These are phyloP conservation scores for Columbina picui DNA, from an alignment of 2,113 vertebrate genomes.

Conservation along the genomic window DNA sequence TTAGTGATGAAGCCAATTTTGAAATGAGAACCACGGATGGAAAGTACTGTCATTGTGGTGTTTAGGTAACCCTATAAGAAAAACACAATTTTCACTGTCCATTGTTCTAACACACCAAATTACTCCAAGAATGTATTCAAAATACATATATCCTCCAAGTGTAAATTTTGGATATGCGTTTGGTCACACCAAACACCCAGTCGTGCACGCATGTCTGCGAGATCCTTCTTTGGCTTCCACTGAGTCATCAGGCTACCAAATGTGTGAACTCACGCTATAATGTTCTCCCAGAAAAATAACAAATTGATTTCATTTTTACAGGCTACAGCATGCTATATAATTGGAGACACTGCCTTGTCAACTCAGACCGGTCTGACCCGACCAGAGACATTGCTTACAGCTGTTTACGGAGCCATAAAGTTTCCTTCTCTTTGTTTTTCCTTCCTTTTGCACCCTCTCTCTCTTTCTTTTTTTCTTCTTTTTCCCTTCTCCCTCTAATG, in stretches of 20 bases:
- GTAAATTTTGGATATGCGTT: not conserved
- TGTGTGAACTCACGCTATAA: conserved; percentile 62
- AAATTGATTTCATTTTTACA: conserved; percentile 78
- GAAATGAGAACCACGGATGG: not conserved
- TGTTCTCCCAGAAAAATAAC: conserved; percentile 71
- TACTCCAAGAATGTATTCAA: too few relatives aligned
- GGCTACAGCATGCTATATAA: conserved; percentile 75
- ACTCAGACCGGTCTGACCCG: conserved; percentile 76
- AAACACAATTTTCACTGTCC: not conserved
- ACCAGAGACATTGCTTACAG: conserved; percentile 76
- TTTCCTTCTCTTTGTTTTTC: conserved; percentile 68
- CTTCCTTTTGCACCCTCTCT: conserved; percentile 38
- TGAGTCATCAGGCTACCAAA: conserved; percentile 59
- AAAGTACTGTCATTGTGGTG: not conserved
- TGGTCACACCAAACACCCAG: not conserved
- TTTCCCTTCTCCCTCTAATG: not conserved
- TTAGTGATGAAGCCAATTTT: not conserved
- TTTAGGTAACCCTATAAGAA: not conserved
- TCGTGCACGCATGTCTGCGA: not conserved
- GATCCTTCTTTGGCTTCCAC: conserved; percentile 16
- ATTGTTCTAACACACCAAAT: not conserved
- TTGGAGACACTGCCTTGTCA: conserved; percentile 76
- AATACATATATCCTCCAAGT: not conserved
- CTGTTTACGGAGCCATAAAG: conserved; percentile 71
- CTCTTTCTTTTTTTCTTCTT: not conserved